A percentile compares a stretch with the other conserved stretches of the same genome.
phyloP scores from a whole-genome alignment of 2,888 invertebrate species.

The Selenia dentaria region DNA sequence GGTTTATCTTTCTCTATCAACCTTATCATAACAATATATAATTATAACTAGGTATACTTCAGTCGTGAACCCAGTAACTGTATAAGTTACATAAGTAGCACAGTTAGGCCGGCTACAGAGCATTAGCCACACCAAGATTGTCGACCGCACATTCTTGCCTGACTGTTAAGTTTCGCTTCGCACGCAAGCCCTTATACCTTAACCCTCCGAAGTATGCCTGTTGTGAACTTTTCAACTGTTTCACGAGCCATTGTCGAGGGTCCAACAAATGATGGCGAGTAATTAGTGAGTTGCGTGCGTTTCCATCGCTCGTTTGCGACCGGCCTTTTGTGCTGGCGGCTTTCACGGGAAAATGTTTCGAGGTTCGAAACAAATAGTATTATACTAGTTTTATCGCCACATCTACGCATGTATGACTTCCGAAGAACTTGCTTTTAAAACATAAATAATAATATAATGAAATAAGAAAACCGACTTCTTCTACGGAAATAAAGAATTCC shows the following conservation, averaged over 20 bases:
- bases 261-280: slow-evolving; percentile 12
- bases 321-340: slow-evolving; percentile 16
- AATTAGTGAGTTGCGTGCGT: slow-evolving; percentile 32
- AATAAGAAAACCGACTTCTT: no score
- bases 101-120: slow-evolving; percentile 31
- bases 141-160: slow-evolving; percentile 58
- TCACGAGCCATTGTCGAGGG: slow-evolving; percentile 12
- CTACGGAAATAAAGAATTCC: no score
- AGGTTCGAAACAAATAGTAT: neutral
- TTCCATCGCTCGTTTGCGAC: slow-evolving; percentile 19
- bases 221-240: slow-evolving; percentile 19
- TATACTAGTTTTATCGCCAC: no score
- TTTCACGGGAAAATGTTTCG: slow-evolving; percentile 6
- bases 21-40: no score
- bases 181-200: slow-evolving; percentile 47
- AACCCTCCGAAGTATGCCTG: slow-evolving; percentile 25
- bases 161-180: slow-evolving; percentile 55
- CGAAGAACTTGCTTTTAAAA: no score
- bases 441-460: no score
- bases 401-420: no score
- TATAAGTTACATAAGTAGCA: no score
- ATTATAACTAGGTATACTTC: no score
- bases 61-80: no score
- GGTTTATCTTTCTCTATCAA: no score
- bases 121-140: slow-evolving; percentile 34